phyloP scores from a whole-genome alignment of 2,797 vertebrate species.

The Heliangelus exortis region DNA sequence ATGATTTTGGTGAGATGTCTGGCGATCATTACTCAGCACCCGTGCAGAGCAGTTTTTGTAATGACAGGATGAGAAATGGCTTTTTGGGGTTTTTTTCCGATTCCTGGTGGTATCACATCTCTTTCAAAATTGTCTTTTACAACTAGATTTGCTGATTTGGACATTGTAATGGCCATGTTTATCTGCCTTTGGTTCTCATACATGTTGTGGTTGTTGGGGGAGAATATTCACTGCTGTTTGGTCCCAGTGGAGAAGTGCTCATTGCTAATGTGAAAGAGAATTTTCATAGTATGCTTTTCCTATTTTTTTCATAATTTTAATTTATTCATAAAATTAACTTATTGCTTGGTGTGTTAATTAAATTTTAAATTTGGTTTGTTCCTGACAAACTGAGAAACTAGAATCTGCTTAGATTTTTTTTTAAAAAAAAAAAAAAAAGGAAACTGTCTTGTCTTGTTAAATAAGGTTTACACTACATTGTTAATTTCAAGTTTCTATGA shows the following conservation, averaged over 20 bases:
- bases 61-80: not conserved
- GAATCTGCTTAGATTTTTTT: not conserved
- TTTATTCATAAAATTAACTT: constrained; percentile 12
- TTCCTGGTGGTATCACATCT: not conserved
- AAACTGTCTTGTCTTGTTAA: not conserved
- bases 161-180: not conserved
- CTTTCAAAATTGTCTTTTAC: not conserved
- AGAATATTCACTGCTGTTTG: not conserved
- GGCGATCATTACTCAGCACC: rapidly evolving
- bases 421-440: not conserved
- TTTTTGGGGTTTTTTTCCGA: not conserved
- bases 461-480: not conserved
- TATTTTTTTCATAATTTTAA: not conserved
- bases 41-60: not conserved
- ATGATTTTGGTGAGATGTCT: not conserved
- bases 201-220: rapidly evolving
- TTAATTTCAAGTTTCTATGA: not conserved
- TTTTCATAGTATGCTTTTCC: not conserved
- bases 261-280: not conserved
- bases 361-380: not conserved
- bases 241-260: not conserved
- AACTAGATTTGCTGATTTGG: not conserved
- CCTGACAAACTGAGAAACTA: not conserved
- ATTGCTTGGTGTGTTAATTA: not conserved
- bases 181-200: not conserved